These are phyloP conservation scores for Serranus cabrilla DNA, from an alignment of 2,797 vertebrate species.

Conservation along the genomic window DNA sequence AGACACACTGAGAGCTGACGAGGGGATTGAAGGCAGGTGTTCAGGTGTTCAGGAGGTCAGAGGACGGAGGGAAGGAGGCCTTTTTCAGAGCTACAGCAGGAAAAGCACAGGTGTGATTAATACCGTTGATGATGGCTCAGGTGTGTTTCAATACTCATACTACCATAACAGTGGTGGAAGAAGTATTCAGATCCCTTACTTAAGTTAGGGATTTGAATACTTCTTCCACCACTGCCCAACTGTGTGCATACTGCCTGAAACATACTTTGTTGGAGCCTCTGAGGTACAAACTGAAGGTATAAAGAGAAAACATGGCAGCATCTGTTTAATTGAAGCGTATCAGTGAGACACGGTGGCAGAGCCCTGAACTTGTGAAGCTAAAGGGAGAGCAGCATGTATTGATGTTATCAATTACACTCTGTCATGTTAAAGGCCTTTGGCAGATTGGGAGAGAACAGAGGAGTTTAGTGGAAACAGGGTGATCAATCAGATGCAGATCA, in stretches of 20 bases:
- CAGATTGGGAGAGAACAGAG: background rate
- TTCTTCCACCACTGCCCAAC: too few species aligned
- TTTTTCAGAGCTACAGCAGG: background rate
- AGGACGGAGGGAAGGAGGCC: background rate
- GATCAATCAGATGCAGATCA: background rate
- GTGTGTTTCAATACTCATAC: too few species aligned
- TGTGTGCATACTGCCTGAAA: too few species aligned
- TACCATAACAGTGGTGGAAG: too few species aligned
- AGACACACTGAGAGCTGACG: background rate
- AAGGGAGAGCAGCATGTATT: background rate
- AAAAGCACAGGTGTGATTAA: background rate
- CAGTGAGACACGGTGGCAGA: background rate
- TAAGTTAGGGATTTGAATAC: too few species aligned
- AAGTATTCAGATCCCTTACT: too few species aligned
- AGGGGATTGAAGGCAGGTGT: slow-evolving; percentile 3
- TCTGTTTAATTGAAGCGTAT: background rate
- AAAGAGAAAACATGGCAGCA: background rate
- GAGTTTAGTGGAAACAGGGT: background rate
- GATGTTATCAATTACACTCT: background rate
- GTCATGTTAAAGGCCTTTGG: background rate
- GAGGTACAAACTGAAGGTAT: too few species aligned
- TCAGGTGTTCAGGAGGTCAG: slow-evolving; percentile 4
- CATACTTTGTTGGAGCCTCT: too few species aligned
- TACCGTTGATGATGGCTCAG: too few species aligned
- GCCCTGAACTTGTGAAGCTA: background rate